Evolutionary conservation across 2,113 vertebrate species (phyloP), one percentile per base, ranked within the genome.

Genomic region (Onychostruthus taczanowskii): DNA sequence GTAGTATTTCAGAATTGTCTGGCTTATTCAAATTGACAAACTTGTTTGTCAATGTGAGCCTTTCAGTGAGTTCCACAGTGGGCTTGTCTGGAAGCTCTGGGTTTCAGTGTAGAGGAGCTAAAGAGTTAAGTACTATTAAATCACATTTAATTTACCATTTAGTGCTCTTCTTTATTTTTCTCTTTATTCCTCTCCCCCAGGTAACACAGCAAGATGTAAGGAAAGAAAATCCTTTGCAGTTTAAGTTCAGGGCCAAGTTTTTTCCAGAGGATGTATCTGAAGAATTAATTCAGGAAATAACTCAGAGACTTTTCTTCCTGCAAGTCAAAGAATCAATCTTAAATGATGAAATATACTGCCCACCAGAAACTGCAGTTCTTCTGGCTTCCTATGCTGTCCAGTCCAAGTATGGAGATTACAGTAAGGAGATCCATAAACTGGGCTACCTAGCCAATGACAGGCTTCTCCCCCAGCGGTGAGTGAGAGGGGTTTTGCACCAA

Each of bases 311-410:
- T 75, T 99, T 99, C 98, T 99, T 99, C 97, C 96, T 99, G 90
- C 99, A 99, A 99, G 99, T 99, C 90, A 99, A 99, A 97, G 99
- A 99, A 98, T 99, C 99, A 2, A 99, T 99, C 94, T 97, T 99
- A 98, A 99, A 99, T 78, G 99, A 99, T 94, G 99, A 99, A 97
- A 99, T 99, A 94, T 99, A 99, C 95, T 99, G 99, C 91, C 99
- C 99, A 58, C 99, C 99, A n/a, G 99, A 99, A 98, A 99, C 99
- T 6, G 99, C 99, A 3, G 99, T 99, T 95, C 98, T 99, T 35
- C 97, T 99, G 96, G 99, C 99, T 49, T 99, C 99, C 9, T 99
- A 99, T 37, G 97, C 99, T 46, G 99, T 99, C 84, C 99, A 99
- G 96, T 99, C 99, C 95, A 99, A 99, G 84, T 99, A 99, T 44